Conservation (phyloP, 1,140 invertebrate species). For the Triops longicaudatus region DNA sequence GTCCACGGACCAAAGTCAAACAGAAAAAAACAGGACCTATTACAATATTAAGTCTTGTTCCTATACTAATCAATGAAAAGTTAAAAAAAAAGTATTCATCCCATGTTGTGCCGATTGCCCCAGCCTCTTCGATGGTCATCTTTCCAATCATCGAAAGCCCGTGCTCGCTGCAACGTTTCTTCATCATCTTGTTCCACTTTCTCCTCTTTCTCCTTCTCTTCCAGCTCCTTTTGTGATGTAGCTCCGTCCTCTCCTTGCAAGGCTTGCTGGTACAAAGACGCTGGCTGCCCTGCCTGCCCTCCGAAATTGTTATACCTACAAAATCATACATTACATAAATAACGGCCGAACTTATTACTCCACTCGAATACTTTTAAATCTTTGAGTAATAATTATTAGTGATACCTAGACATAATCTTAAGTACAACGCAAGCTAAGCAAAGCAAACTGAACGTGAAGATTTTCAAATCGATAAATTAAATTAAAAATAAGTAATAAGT, state of each 20-base stretch:
- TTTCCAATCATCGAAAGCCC: slow-evolving; percentile 84
- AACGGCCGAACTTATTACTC: too few relatives aligned
- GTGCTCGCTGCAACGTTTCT: slow-evolving; percentile 53
- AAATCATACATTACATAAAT: slow-evolving; percentile 17
- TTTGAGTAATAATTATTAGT: too few relatives aligned
- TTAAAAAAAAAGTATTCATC: slow-evolving; percentile 38
- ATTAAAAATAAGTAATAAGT: neutral
- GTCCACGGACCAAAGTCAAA: too few relatives aligned
- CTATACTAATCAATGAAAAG: neutral
- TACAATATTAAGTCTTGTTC: neutral
- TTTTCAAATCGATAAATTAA: neutral
- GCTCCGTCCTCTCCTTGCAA: slow-evolving; percentile 34
- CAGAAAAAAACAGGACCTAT: too few relatives aligned
- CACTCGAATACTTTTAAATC: too few relatives aligned
- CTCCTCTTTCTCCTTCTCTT: slow-evolving; percentile 50
- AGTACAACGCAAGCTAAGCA: too few relatives aligned
- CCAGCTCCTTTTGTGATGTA: slow-evolving; percentile 45
- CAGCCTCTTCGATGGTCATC: slow-evolving; percentile 78
- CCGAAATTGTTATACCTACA: slow-evolving; percentile 25
- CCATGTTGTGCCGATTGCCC: slow-evolving; percentile 78
- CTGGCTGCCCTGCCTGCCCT: slow-evolving; percentile 30
- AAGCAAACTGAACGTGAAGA: too few relatives aligned
- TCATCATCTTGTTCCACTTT: slow-evolving; percentile 66
- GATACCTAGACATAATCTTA: too few relatives aligned
- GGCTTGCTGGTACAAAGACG: slow-evolving; percentile 35